A percentile compares a stretch with the other conserved stretches of the same genome.
Conservation (phyloP, 2,797 vertebrate genomes). For the Menidia menidia region DNA sequence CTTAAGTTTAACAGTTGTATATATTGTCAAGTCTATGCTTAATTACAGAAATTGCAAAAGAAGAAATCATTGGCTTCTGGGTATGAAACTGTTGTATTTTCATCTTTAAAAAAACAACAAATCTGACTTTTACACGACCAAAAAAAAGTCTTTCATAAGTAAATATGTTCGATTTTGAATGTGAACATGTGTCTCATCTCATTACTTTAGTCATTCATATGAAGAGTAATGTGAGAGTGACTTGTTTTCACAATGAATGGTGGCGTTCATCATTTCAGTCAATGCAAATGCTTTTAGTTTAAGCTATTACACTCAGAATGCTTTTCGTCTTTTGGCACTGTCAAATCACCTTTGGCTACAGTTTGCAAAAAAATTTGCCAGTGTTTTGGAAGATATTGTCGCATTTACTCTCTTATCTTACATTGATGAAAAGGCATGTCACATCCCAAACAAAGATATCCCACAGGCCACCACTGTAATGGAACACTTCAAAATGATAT, state of each 20-base stretch:
- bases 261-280: neutral
- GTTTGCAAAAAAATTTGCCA: constrained; percentile 39
- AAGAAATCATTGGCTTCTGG: too few species aligned
- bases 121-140: too few species aligned
- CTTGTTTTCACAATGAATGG: neutral
- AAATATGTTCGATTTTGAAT: too few species aligned
- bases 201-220: too few species aligned
- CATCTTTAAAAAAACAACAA: too few species aligned
- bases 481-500: constrained; percentile 82
- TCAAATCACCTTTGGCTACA: constrained; percentile 8
- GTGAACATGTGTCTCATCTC: too few species aligned
- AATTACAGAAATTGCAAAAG: too few species aligned
- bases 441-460: constrained; percentile 80
- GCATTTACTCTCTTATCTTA: constrained; percentile 71
- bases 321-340: neutral
- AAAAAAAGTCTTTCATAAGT: too few species aligned
- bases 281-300: constrained; percentile 13
- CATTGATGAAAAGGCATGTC: constrained; percentile 80
- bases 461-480: constrained; percentile 77
- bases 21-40: too few species aligned
- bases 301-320: neutral
- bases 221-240: neutral
- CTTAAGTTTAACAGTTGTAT: too few species aligned
- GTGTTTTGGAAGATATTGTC: constrained; percentile 32
- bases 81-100: too few species aligned